phyloP scores from a whole-genome alignment of 2,113 vertebrate species.

The Carollia perspicillata region DNA sequence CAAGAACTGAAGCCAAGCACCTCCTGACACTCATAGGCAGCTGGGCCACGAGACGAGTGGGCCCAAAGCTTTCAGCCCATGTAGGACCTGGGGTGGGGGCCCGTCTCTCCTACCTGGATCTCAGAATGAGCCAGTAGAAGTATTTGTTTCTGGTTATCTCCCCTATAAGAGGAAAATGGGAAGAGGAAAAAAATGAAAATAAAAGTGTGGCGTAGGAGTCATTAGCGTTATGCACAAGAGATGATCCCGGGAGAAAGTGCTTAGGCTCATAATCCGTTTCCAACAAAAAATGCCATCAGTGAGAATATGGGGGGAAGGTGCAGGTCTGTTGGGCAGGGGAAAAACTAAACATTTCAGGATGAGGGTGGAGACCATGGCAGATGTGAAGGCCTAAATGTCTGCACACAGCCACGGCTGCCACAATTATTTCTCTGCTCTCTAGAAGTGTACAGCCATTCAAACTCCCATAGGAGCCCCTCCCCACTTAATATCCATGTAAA shows the following conservation, averaged over 20 bases:
- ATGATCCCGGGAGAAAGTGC: conserved; percentile 23
- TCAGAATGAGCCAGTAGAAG: background rate
- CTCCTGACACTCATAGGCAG: background rate
- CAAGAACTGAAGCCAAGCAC: background rate
- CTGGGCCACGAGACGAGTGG: background rate
- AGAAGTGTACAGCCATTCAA: conserved; percentile 68
- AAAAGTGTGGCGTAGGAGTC: conserved; percentile 34
- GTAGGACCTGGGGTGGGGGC: background rate
- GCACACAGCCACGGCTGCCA: background rate
- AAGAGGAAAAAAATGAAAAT: background rate
- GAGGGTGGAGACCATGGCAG: background rate
- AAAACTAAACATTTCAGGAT: background rate
- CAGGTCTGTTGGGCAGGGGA: background rate
- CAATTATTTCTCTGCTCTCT: conserved; percentile 33
- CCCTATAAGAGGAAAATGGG: background rate
- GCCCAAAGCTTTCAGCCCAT: background rate
- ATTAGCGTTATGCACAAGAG: background rate
- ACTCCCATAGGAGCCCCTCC: conserved; percentile 76
- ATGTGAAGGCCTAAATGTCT: background rate
- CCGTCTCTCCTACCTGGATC: background rate
- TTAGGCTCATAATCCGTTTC: conserved; percentile 56
- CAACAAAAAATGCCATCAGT: conserved; percentile 55
- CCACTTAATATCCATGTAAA: conserved; percentile 79
- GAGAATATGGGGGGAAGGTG: background rate
- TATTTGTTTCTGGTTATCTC: background rate